Evolutionary conservation across 2,888 invertebrate species (phyloP).

Genomic region (Vesta saturnalis): DNA sequence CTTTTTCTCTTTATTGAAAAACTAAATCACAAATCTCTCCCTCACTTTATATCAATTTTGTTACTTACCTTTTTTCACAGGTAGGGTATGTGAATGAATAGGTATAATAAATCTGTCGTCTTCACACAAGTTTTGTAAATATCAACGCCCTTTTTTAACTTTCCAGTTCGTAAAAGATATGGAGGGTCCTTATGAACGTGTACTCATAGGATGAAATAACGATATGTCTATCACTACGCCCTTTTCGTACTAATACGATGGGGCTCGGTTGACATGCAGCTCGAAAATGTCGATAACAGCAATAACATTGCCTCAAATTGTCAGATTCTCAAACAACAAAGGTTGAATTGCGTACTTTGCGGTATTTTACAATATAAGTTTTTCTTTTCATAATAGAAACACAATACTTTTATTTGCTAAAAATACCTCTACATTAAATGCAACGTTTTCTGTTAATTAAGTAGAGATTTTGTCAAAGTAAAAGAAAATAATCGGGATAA

Average conservation of each 20-base stretch:
- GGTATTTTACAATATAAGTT: background rate
- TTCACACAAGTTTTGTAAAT: constrained; percentile 12
- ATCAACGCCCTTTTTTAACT: constrained; percentile 3
- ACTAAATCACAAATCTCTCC: constrained; percentile 12
- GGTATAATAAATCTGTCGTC: constrained; percentile 11
- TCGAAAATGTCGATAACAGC: constrained; percentile 32
- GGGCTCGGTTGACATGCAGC: constrained; percentile 24
- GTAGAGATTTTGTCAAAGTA: too few relatives aligned
- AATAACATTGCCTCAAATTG: constrained; percentile 19
- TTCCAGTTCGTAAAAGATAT: background rate
- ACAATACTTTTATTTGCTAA: background rate
- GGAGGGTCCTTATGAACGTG: background rate
- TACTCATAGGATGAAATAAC: constrained; percentile 6
- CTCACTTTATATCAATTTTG: background rate
- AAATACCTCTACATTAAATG: background rate
- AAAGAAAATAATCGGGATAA: too few relatives aligned
- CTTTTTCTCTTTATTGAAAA: constrained; percentile 17
- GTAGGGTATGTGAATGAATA: background rate
- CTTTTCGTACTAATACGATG: constrained; percentile 26
- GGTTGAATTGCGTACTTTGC: constrained; percentile 4
- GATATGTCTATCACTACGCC: constrained; percentile 27
- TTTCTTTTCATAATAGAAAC: background rate
- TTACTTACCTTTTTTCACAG: background rate
- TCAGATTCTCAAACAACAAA: constrained; percentile 19
- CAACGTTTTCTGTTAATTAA: too few relatives aligned